Base-by-base conservation (phyloP, 1,140 invertebrate genomes). In the Antheraea mylitta region DNA sequence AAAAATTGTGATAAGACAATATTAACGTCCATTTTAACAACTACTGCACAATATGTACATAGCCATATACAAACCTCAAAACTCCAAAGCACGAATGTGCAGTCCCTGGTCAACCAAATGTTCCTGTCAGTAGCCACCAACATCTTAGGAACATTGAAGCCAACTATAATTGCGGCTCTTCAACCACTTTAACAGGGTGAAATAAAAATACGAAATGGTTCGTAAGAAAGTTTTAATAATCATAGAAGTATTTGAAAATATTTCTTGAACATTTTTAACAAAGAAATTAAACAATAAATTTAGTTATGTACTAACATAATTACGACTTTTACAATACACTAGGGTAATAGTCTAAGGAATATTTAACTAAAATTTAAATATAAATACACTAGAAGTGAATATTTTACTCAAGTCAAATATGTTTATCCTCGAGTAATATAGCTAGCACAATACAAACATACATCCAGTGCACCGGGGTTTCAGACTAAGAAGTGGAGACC, bases 211-310 rank as follows among this genome's bases (percentile, higher is more conserved):
- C 19, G 5, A 22, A 11, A 18, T 81, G 78, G 83, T 89, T 90
- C 88, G 84, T 90, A 90, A 91, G 89, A 90, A 91, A 91, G 87
- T 89, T 90, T 84, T 16, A 88, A 86, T 81, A 86, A 89, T 87
- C 78, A 83, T 87, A 89, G 86, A 89, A 91, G 87, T 91, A 86
- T 87, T 87, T 83, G 69, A 91, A 90, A 91, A 91, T 90, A 90
- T 91, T 82, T 91, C 86, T 86, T 85, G 85, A 87, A 83, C 85
- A 82, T 81, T 78, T 85, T 82, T 82, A 90, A 90, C 85, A 91
- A 87, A 91, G 78, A 85, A 30, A 30, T 80, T 78, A 89, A 91
- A 87, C 83, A 87, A 91, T 87, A 87, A 85, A 90, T 91, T 90
- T 91, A 86, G 87, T 86, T 91, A 91, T 84, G 86, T 87, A 91